Conservation (phyloP, 2,888 invertebrate species). For the Drosophila fungiperda region DNA sequence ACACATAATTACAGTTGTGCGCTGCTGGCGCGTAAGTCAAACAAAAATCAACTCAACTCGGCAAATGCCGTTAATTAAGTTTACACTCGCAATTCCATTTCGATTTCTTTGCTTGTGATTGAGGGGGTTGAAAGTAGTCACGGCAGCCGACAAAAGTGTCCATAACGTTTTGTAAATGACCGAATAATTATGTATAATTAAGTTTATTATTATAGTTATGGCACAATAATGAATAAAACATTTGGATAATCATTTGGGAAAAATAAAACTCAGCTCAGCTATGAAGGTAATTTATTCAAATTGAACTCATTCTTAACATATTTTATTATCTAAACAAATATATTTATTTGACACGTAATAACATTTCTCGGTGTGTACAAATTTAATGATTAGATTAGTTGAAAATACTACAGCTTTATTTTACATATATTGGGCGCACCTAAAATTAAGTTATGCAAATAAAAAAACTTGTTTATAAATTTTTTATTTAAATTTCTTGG, state of each 20-base stretch:
- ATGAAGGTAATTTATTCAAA: neutral
- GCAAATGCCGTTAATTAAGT: slow-evolving; percentile 72
- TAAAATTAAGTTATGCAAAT: neutral
- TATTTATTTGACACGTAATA: neutral
- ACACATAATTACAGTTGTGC: slow-evolving; percentile 63
- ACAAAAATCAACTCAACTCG: slow-evolving; percentile 71
- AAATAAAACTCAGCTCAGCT: neutral
- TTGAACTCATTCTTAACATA: neutral
- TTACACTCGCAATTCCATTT: slow-evolving; percentile 74
- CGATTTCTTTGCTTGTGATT: slow-evolving; percentile 17
- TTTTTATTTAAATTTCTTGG: neutral
- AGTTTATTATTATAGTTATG: neutral
- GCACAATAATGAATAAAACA: neutral
- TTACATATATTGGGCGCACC: neutral
- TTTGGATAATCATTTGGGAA: neutral
- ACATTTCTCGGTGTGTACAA: neutral
- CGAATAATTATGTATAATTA: neutral
- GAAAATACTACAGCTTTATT: neutral
- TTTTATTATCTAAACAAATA: neutral
- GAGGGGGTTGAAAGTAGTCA: slow-evolving; percentile 15
- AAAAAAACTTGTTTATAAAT: neutral
- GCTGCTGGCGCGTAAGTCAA: slow-evolving; percentile 74
- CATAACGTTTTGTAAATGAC: neutral
- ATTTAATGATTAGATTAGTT: neutral
- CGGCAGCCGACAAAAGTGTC: slow-evolving; percentile 41